Base-by-base conservation (phyloP, 1,140 invertebrate species). In the Akabosia matsudoensis region DNA sequence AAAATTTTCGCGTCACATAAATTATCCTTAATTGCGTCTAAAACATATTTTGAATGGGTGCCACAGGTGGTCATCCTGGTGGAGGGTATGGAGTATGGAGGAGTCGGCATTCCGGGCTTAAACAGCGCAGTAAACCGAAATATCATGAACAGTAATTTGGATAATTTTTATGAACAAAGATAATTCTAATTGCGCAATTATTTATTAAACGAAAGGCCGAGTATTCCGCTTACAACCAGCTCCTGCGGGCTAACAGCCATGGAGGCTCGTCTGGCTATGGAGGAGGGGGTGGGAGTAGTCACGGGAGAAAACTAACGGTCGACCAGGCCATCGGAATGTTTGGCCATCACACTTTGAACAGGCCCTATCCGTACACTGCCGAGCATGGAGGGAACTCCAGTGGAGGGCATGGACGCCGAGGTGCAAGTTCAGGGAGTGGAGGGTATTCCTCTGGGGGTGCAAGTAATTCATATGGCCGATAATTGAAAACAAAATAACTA, bases 341-440 rank as follows among this genome's bases (percentile, higher is more conserved):
- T 67, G 61, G 61, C 3, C 61, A 67, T 31, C 61, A 67, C 61
- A 67, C 61, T 67, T n/a, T 67, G 31, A 67, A 31, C 22, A 67
- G 61, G 7, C 10, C 3, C 4, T 67, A 67, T n/a, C 61, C 61
- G 1, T 67, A 67, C 28, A 67, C 61, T 30, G 22, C 61, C 13
- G 4, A 7, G 3, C 61, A 67, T 67, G 24, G 26, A 16, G n/a
- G 26, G 1, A n/a, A 10, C 1, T 3, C 3, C 31, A 30, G 26
- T 13, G 30, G 26, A 13, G 61, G 61, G 3, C 13, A 22, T 56
- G 54, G 54, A n/a, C 10, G n/a, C 54, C 4, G 54, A 56, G 54
- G 54, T 4, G 54, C 13, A 56, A 22, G 54, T n/a, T 7, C 4
- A n/a, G 22, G 37, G 7, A 45, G 37, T 45, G 7, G 7, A 7